phyloP scores from a whole-genome alignment of 2,888 invertebrate genomes.

The Oligia latruncula region DNA sequence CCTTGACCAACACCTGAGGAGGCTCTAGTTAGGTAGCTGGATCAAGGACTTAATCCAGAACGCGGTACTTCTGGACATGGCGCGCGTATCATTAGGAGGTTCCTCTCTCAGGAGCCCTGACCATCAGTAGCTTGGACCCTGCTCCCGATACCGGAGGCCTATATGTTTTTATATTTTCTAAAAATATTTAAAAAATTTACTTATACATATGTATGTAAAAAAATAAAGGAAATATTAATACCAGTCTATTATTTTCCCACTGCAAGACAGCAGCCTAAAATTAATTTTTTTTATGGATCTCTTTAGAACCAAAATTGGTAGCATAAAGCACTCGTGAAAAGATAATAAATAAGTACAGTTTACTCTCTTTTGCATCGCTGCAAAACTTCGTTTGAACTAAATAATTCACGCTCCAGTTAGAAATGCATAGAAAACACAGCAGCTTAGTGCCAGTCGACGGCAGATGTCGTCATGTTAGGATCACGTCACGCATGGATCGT shows the following conservation, averaged over 20 bases:
- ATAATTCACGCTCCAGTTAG: constrained; percentile 28
- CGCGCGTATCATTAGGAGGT: too few relatives aligned
- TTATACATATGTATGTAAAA: too few relatives aligned
- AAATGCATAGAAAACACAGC: constrained; percentile 23
- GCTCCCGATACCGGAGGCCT: not conserved
- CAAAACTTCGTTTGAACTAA: constrained; percentile 15
- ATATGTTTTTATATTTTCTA: not conserved
- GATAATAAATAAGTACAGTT: not conserved
- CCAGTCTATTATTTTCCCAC: too few relatives aligned
- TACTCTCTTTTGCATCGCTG: not conserved
- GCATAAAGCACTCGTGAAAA: not conserved
- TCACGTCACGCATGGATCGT: constrained; percentile 58
- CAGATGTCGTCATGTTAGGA: constrained; percentile 67
- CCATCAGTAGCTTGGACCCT: not conserved
- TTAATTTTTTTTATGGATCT: too few relatives aligned
- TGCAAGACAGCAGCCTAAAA: too few relatives aligned
- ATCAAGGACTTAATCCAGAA: too few relatives aligned
- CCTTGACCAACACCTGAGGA: too few relatives aligned
- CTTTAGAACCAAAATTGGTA: not conserved
- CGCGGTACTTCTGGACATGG: too few relatives aligned
- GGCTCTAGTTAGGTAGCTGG: too few relatives aligned
- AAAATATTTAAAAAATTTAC: too few relatives aligned
- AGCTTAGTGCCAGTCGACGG: constrained; percentile 47
- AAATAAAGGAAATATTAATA: not conserved
- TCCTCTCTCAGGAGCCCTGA: not conserved